phyloP scores from a whole-genome alignment of 2,113 vertebrate species.

The Illadopsis cleaveri region DNA sequence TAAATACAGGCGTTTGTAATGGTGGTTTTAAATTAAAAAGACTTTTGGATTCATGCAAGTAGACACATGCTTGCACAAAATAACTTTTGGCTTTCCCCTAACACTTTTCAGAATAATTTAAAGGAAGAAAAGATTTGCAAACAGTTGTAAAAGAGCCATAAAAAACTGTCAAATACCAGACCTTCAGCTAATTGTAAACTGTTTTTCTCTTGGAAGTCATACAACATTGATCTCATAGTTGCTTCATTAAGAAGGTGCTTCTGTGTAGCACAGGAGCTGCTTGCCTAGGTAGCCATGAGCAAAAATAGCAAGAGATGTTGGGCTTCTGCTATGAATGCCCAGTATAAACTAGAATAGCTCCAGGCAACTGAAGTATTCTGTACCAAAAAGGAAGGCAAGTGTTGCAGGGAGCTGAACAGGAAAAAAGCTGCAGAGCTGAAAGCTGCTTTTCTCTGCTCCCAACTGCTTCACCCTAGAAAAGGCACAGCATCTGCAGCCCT shows the following conservation, averaged over 20 bases:
- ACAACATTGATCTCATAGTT: slow-evolving; percentile 60
- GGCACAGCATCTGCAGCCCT: neutral
- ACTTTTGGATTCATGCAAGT: slow-evolving; percentile 45
- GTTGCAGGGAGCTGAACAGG: slow-evolving; percentile 29
- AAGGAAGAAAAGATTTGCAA: slow-evolving; percentile 66
- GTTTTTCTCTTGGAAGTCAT: slow-evolving; percentile 53
- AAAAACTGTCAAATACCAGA: slow-evolving; percentile 68
- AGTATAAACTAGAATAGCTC: slow-evolving; percentile 44
- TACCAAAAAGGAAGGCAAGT: slow-evolving; percentile 34
- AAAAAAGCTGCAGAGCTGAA: slow-evolving; percentile 19
- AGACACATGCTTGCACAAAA: slow-evolving; percentile 51
- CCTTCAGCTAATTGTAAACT: slow-evolving; percentile 65
- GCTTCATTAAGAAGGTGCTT: slow-evolving; percentile 43
- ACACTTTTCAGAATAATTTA: slow-evolving; percentile 51
- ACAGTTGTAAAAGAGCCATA: slow-evolving; percentile 67
- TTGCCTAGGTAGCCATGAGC: slow-evolving; percentile 31
- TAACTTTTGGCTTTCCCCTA: slow-evolving; percentile 57
- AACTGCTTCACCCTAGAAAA: neutral
- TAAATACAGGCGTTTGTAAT: slow-evolving; percentile 61
- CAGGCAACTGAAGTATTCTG: slow-evolving; percentile 35
- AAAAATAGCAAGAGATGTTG: slow-evolving; percentile 27
- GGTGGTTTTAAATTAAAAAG: slow-evolving; percentile 56
- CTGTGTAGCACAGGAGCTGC: neutral
- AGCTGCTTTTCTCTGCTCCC: neutral
- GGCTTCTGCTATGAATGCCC: slow-evolving; percentile 35